Base-by-base conservation (phyloP, 2,113 vertebrate genomes). In the Odontophorus gujanensis region DNA sequence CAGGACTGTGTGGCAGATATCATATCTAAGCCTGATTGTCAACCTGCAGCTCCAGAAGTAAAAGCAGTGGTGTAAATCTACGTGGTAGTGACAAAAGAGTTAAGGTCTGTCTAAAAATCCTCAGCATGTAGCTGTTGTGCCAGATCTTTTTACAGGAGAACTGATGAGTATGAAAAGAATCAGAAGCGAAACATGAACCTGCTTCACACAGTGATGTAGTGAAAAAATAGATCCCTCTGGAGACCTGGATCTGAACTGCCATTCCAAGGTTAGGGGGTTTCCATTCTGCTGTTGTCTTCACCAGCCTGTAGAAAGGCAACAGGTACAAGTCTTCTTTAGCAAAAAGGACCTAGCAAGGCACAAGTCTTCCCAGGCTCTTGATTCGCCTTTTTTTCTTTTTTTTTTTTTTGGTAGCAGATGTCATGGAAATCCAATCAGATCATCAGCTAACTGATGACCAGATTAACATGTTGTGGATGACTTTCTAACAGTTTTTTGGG, bases 101-200 rank as follows among this genome's bases (percentile, higher is more conserved):
- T 83, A 72, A 80, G 24, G n/a, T 34, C 8, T 65, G 28, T 51
- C 55, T 83, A 8, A 38, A 92, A 91, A 67, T 40, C 32, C 36
- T 22, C 47, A 48, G 48, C 48, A 36, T 74, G 13, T 1, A 8
- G 61, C 68, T 91, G 28, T 16, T 84, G 40, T 48, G 81, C 62
- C 68, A 87, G 57, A 26, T 78, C 36, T 89, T 16, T 92, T 93
- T 93, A 77, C 61, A 85, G 45, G 53, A 91, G 45, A 83, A 95
- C 34, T 63, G 89, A 83, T 66, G 69, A 85, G 57, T 58, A 86
- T 0, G 0, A 71, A 59, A 90, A 88, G 79, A 91, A 74, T 45
- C 53, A 61, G 45, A 69, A 67, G 61, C 42, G 91, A 95, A 97
- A 95, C 15, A 36, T 25, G 61, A 94, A 79, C 66, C 66, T 81